These are phyloP conservation scores for Caenorhabditis auriculariae DNA, from an alignment of 2,888 invertebrate genomes.

Conservation along the genomic window DNA sequence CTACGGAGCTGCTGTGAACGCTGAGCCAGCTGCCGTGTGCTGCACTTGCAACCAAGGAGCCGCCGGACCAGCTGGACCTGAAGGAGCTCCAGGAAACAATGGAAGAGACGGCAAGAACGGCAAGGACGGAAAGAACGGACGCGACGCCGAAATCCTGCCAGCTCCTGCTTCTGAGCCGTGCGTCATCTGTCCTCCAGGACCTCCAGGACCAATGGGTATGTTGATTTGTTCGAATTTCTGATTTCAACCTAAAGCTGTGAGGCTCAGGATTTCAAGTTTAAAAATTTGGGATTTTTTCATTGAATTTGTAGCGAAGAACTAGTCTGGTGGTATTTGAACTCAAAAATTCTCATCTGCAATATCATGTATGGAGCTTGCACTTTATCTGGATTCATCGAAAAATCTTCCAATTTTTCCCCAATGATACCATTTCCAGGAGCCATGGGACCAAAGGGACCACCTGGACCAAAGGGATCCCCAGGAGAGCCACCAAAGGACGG, in stretches of 20 bases:
- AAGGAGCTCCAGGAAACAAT: slow-evolving; percentile 52
- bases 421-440: no score
- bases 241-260: no score
- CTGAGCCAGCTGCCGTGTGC: slow-evolving; percentile 50
- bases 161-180: slow-evolving; percentile 51
- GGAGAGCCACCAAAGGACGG: slow-evolving; percentile 54
- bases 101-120: slow-evolving; percentile 53
- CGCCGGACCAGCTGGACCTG: slow-evolving; percentile 53
- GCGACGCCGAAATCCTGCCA: slow-evolving; percentile 47
- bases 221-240: no score
- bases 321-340: no score
- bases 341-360: no score
- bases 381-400: background rate
- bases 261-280: no score
- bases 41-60: slow-evolving; percentile 55
- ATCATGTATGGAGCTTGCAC: no score
- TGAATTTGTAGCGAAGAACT: no score
- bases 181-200: slow-evolving; percentile 59
- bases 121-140: slow-evolving; percentile 52
- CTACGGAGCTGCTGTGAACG: slow-evolving; percentile 52
- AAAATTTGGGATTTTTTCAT: no score
- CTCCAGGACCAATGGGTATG: slow-evolving; percentile 47
- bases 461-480: slow-evolving; percentile 60
- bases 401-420: background rate
- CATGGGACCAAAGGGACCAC: slow-evolving; percentile 57